Base-by-base conservation (phyloP, 2,888 invertebrate genomes). In the Polyommatus iphigenia region DNA sequence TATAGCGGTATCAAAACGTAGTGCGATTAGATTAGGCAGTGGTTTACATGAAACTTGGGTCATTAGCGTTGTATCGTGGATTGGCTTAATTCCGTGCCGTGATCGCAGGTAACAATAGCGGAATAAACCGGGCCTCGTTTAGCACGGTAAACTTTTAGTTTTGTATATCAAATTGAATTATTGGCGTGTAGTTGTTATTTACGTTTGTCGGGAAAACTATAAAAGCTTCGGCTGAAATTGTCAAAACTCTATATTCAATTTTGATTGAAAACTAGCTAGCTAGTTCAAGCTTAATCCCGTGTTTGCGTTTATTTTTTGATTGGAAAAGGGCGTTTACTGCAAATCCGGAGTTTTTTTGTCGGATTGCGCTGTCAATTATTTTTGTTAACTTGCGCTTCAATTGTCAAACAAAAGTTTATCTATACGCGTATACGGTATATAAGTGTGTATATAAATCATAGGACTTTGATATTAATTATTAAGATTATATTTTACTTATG, bases 11-110 rank as follows among this genome's bases (percentile, higher is more conserved):
- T 80, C 88, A 90, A 89, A 91, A 91, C 89, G 91, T 88, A 88
- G 90, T 87, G 86, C 59, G 93, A 93, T 93, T 90, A 93, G 93
- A 93, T 92, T 92, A 92, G 87, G 85, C 87, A 88, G 91, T 91
- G 91, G 91, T 88, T 92, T 92, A 91, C 91, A 91, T 91, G 88
- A 84, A 92, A 92, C 87, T 90, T 87, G 85, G 82, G 84, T 87
- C 86, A 90, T 91, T 91, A 90, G 86, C 83, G 84, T 83, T 86
- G 84, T 83, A 87, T 83, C 85, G 86, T 87, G 88, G 85, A 85
- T 87, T 87, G 89, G 87, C 90, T 91, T 91, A 91, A 91, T 91
- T 89, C 86, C 86, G 86, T 86, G 87, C 85, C 83, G 83, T 83
- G 87, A 87, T 87, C 87, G 87, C 83, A 83, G 86, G 85, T 87